phyloP scores from a whole-genome alignment of 2,113 vertebrate genomes.

The Callipepla squamata region DNA sequence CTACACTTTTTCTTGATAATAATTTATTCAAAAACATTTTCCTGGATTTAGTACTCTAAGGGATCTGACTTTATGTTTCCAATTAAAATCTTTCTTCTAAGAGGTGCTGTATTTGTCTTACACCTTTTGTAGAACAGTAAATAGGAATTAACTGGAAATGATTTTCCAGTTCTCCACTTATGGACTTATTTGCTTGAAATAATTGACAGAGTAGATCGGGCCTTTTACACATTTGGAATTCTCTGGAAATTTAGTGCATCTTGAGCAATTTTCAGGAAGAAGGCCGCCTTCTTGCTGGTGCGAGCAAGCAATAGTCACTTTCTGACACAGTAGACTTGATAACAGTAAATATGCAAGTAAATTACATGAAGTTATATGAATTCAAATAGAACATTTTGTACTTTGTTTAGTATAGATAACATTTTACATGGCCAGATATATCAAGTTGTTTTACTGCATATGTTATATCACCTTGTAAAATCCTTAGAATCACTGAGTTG shows the following conservation, averaged over 20 bases:
- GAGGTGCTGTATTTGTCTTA: neutral
- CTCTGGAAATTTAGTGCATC: neutral
- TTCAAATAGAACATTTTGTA: neutral
- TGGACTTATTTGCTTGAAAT: neutral
- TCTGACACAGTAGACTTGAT: neutral
- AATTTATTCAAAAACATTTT: neutral
- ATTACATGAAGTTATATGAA: neutral
- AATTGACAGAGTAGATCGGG: neutral
- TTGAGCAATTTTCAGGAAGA: neutral
- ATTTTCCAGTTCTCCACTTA: neutral
- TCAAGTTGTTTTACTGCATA: neutral
- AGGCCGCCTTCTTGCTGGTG: neutral
- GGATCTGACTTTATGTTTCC: neutral
- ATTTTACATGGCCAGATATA: neutral
- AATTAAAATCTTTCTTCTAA: neutral
- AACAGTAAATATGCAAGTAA: neutral
- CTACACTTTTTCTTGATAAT: neutral
- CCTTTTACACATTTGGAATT: neutral
- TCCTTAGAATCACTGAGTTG: neutral
- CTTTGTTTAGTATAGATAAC: neutral
- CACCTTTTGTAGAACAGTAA: neutral
- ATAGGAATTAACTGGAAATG: neutral
- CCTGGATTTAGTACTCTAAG: neutral
- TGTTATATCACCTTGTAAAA: neutral
- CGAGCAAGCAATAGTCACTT: neutral